Evolutionary conservation across 2,888 invertebrate species (phyloP).

Genomic region (Parelbella ahira): DNA sequence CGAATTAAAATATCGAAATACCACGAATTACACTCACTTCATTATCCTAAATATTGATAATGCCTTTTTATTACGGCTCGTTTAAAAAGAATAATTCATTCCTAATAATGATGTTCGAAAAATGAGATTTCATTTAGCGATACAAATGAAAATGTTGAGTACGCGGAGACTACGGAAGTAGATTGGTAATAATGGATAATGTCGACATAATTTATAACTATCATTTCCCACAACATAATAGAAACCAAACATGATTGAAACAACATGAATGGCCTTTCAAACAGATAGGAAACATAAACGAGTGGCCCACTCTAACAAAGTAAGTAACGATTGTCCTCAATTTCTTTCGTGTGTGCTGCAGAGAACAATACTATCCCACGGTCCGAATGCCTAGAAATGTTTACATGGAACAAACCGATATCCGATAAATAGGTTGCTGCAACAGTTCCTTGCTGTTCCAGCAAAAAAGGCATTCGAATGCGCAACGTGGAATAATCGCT

Average conservation of each 20-base stretch:
- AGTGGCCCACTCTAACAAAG: slow-evolving; percentile 16
- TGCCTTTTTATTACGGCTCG: too few species aligned
- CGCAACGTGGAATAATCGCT: slow-evolving; percentile 41
- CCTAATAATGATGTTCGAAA: too few species aligned
- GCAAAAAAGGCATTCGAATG: slow-evolving; percentile 48
- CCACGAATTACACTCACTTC: too few species aligned
- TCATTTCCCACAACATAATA: background rate
- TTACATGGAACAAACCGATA: slow-evolving; percentile 8
- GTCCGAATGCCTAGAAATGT: slow-evolving; percentile 33
- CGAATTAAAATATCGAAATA: too few species aligned
- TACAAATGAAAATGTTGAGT: too few species aligned
- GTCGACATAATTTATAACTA: background rate
- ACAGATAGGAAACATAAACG: slow-evolving; percentile 3
- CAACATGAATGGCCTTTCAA: background rate
- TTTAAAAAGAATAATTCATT: too few species aligned
- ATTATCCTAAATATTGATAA: too few species aligned
- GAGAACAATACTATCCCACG: slow-evolving; percentile 43
- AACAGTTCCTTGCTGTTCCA: slow-evolving; percentile 28
- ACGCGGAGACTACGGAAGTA: too few species aligned
- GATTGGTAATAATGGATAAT: background rate
- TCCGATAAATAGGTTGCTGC: slow-evolving; percentile 14
- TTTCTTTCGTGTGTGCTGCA: slow-evolving; percentile 42
- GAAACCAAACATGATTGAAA: slow-evolving; percentile 5
- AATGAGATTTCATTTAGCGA: too few species aligned
- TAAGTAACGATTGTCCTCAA: slow-evolving; percentile 35